Evolutionary conservation across 2,888 invertebrate genomes (phyloP), one percentile per base, ranked within the genome.

Genomic region (Thymelicus lineola): DNA sequence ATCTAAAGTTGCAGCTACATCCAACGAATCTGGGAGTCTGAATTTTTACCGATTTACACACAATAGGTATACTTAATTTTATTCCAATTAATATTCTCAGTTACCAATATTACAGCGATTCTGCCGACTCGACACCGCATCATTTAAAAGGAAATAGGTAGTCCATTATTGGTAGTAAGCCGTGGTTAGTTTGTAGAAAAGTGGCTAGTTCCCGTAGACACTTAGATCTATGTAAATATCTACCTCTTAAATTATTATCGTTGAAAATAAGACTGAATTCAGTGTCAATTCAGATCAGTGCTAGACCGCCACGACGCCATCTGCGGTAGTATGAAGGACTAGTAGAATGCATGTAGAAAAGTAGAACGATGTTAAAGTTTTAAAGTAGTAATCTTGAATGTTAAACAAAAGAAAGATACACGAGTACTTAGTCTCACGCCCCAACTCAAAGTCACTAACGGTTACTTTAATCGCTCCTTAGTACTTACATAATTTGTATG

Each of bases 191-290:
- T 35, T 28, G 36, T 69, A 63, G 62, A 2, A 59, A 63, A 63
- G 58, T 69, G 69, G 58, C 58, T 55, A 74, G 71, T 70, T 64
- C 66, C 76, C 72, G 73, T 75, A 73, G 70, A 72, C 50, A 74
- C 7, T 10, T 60, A 63, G 79, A 76, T 82, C 82, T 80, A 79
- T 90, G 89, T 91, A 89, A 86, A 91, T 90, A 89, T 80, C 81
- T 90, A 90, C 88, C 87, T 91, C 89, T 86, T 85, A 65, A 82
- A 77, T 74, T 71, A 78, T 83, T 83, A 82, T 82, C 82, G 84
- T 87, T 84, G 83, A 87, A 87, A 83, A 85, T 81, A 93, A 94
- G 94, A 94, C 94, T 94, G 94, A 94, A 91, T 90, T 90, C 90
- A 82, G 88, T 89, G 94, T 94, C 94, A 94, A 94, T 94, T 94